A percentile compares a stretch with the other conserved stretches of the same genome.
phyloP scores from a whole-genome alignment of 2,797 vertebrate species.

The Morelia viridis region DNA sequence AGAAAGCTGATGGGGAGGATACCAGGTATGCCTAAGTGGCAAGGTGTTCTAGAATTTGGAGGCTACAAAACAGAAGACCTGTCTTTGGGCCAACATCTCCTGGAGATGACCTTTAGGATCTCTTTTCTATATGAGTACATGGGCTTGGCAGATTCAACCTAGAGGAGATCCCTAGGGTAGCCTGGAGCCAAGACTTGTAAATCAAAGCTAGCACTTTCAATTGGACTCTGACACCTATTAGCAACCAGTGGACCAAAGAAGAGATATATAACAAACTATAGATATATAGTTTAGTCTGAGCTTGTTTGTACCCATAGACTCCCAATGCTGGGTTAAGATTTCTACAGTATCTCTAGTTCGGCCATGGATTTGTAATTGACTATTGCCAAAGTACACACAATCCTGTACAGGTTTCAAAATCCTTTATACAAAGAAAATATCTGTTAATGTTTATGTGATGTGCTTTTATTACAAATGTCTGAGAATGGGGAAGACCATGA shows the following conservation, averaged over 20 bases:
- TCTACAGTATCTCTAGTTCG: not conserved
- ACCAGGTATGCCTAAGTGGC: not conserved
- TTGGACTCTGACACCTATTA: not conserved
- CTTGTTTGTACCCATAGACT: not conserved
- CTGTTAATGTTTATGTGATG: not conserved
- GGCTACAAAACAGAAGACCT: not conserved
- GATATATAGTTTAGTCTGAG: not conserved
- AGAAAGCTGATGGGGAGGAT: not conserved
- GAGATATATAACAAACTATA: too few species aligned
- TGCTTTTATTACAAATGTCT: not conserved
- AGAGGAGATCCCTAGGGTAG: not conserved
- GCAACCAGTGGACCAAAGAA: too few species aligned
- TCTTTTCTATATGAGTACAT: not conserved
- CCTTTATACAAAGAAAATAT: not conserved
- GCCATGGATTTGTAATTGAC: not conserved
- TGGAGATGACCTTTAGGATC: not conserved
- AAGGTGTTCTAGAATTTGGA: not conserved
- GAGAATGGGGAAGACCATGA: not conserved
- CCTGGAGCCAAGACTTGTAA: not conserved
- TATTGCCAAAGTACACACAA: not conserved
- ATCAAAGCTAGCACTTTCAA: not conserved
- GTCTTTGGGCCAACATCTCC: not conserved
- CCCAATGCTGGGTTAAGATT: not conserved
- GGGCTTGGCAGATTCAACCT: not conserved
- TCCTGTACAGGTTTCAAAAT: not conserved